Evolutionary conservation across 2,113 vertebrate species (phyloP), one percentile per base, ranked within the genome.

Genomic region (Astatotilapia flaviijosephi): DNA sequence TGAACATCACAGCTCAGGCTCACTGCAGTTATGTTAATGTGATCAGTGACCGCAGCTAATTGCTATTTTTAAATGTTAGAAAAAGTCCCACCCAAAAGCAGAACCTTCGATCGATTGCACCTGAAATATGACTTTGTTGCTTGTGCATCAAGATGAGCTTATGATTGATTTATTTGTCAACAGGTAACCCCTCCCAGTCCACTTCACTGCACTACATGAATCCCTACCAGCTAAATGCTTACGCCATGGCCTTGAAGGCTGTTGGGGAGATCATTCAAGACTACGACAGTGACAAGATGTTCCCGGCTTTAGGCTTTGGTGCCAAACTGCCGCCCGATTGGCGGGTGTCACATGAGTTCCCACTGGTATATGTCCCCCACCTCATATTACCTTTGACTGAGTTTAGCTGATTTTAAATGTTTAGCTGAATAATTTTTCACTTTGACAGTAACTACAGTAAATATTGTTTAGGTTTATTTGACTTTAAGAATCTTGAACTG

Each of bases 231-330:
- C 97, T 98, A 93, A 99, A 98, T 2, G 98, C 98, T 60, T 99
- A 99, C 0, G 96, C 98, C 21, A 97, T 99, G 97, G 98, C 98
- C 0, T 97, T 99, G 90, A 97, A 97, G 9, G 98, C 98, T 0
- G 98, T 98, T 0, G 98, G 98, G 1, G 98, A 99, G 94, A 98
- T 99, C 94, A 98, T 98, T 92, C 98, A 99, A 94, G 98, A 99
- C 95, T 99, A 99, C 0, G 98, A 98, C 97, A 98, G 98, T 4
- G 97, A 98, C 94, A 99, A 98, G 95, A 98, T 98, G 97, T 99
- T 98, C 88, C 98, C 98, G 0, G 98, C 98, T 14, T 95, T 98
- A 4, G 98, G 98, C 40, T 99, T 98, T 3, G 98, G 98, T 4
- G 98, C 98, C 95, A 99, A 98, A 91, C 96, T 99, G 80, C 98